Conservation (phyloP, 2,797 vertebrate species). For the Coranthus polyacanthus region DNA sequence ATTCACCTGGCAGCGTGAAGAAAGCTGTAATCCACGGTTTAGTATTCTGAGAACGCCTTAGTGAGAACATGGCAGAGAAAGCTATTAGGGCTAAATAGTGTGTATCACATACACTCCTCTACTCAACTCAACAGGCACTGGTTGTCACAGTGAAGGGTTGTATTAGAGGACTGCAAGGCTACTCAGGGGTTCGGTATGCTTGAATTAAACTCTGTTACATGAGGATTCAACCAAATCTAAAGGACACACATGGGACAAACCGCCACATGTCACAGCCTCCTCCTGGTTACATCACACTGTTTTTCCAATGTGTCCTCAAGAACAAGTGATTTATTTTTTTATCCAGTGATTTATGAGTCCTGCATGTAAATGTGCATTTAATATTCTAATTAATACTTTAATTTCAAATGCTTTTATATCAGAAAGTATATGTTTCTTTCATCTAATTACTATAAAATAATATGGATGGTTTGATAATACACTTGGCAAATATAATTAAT, state of each 20-base stretch:
- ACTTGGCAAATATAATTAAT: too few species aligned
- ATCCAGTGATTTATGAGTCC: too few species aligned
- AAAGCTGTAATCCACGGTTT: constrained; percentile 46
- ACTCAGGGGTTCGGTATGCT: not conserved
- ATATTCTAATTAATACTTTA: too few species aligned
- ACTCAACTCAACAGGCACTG: constrained; percentile 10
- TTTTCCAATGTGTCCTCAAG: not conserved
- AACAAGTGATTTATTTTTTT: too few species aligned
- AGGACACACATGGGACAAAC: not conserved
- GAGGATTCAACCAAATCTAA: not conserved
- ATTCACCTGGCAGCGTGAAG: constrained; percentile 36
- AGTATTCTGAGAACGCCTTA: constrained; percentile 38
- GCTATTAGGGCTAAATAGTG: constrained; percentile 21
- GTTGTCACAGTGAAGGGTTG: not conserved
- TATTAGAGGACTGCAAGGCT: not conserved
- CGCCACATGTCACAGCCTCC: not conserved
- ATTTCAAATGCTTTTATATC: too few species aligned
- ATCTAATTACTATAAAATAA: too few species aligned
- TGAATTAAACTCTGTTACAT: not conserved
- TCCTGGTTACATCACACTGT: not conserved
- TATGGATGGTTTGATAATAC: too few species aligned
- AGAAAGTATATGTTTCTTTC: too few species aligned
- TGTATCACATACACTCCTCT: constrained; percentile 16
- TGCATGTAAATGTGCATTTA: too few species aligned
- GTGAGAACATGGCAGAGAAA: constrained; percentile 17